phyloP scores from a whole-genome alignment of 2,797 vertebrate genomes.

The Syndactyla subalaris region DNA sequence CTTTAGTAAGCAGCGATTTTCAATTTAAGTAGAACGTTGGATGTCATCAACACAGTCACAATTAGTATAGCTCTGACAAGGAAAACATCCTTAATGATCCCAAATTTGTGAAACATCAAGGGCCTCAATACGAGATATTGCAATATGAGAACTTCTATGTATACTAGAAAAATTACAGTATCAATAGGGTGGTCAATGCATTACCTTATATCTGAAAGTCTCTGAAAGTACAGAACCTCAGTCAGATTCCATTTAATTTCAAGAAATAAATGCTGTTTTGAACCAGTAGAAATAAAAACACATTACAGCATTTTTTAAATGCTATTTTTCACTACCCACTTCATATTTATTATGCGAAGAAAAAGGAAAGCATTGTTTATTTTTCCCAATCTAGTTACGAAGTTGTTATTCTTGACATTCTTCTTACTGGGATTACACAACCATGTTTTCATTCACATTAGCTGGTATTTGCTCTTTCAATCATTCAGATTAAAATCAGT shows the following conservation, averaged over 20 bases:
- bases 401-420: slow-evolving; percentile 54
- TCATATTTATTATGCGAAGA: slow-evolving; percentile 38
- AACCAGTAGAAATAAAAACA: slow-evolving; percentile 42
- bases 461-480: slow-evolving; percentile 36
- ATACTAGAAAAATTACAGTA: slow-evolving; percentile 66
- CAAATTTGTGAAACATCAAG: slow-evolving; percentile 55
- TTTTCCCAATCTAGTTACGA: slow-evolving; percentile 47
- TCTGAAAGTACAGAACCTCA: slow-evolving; percentile 38
- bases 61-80: slow-evolving; percentile 52
- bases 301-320: neutral
- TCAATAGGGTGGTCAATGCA: slow-evolving; percentile 37
- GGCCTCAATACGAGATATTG: neutral
- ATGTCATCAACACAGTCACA: slow-evolving; percentile 73
- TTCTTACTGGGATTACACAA: slow-evolving; percentile 37
- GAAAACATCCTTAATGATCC: slow-evolving; percentile 71
- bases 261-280: slow-evolving; percentile 33
- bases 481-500: slow-evolving; percentile 32
- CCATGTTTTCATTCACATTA: slow-evolving; percentile 28
- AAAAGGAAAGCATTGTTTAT: slow-evolving; percentile 38
- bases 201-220: slow-evolving; percentile 13
- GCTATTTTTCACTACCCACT: slow-evolving; percentile 19
- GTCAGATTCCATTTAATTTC: slow-evolving; percentile 48
- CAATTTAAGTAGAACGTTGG: slow-evolving; percentile 72
- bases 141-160: slow-evolving; percentile 50
- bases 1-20: slow-evolving; percentile 75